phyloP scores from a whole-genome alignment of 2,113 vertebrate species.

The Neofelis nebulosa region DNA sequence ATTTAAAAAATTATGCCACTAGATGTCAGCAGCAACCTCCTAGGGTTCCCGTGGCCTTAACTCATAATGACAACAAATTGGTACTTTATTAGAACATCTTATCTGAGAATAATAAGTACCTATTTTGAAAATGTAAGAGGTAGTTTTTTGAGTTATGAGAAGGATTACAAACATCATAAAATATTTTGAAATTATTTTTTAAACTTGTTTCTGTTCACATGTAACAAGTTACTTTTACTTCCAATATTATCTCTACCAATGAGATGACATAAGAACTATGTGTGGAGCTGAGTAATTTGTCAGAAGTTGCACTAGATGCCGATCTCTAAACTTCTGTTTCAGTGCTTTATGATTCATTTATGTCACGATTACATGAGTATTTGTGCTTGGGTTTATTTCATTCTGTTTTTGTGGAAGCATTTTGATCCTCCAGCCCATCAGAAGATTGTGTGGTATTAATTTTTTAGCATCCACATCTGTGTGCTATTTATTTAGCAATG shows the following conservation, averaged over 20 bases:
- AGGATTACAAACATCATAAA: not conserved
- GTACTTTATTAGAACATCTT: slow-evolving; percentile 26
- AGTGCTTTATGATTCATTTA: not conserved
- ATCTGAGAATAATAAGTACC: slow-evolving; percentile 1
- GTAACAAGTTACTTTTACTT: not conserved
- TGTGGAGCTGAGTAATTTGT: not conserved
- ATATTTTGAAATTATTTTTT: not conserved
- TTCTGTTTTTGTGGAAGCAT: not conserved
- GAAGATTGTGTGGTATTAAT: slow-evolving; percentile 40
- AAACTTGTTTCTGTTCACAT: not conserved
- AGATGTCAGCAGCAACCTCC: slow-evolving; percentile 86
- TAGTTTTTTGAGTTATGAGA: not conserved
- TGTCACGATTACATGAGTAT: not conserved
- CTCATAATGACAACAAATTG: slow-evolving; percentile 55
- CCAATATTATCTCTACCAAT: not conserved
- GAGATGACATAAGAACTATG: not conserved
- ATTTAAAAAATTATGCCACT: slow-evolving; percentile 74
- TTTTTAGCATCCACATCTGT: slow-evolving; percentile 57
- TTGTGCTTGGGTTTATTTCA: not conserved
- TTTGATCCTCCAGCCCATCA: not conserved
- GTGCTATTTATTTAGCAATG: slow-evolving; percentile 44
- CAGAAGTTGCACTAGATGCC: not conserved
- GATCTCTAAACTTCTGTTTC: not conserved
- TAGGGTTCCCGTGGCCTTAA: slow-evolving; percentile 60
- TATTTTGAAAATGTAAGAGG: not conserved